Percentiles rank a stretch among this genome's conserved stretches.
phyloP scores from a whole-genome alignment of 1,140 invertebrate genomes.

The Brachionus plicatilis region DNA sequence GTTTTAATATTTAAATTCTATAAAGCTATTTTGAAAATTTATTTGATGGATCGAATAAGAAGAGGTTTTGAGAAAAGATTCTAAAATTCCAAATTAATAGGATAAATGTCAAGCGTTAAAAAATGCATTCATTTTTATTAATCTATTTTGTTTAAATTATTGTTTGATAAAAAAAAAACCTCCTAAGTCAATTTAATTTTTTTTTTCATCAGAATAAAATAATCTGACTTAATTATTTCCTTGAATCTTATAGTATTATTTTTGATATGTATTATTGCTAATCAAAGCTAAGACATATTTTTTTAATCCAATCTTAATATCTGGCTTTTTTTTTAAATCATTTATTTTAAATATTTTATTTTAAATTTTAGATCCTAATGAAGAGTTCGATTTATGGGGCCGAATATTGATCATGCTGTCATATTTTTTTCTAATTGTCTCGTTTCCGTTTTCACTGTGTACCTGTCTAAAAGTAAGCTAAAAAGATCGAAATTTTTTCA shows the following conservation, averaged over 20 bases:
- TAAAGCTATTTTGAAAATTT: neutral
- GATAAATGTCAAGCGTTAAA: neutral
- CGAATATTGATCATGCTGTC: neutral
- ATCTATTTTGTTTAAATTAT: neutral
- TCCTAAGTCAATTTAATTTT: neutral
- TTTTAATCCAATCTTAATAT: too few relatives aligned
- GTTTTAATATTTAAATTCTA: too few relatives aligned
- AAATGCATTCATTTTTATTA: neutral
- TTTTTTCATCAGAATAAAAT: neutral
- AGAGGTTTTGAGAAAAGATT: neutral
- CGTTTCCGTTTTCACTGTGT: slow-evolving; percentile 37
- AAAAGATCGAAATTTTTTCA: neutral
- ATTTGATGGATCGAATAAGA: neutral
- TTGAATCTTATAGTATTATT: neutral
- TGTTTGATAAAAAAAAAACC: neutral
- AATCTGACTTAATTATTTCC: neutral
- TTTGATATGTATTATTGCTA: neutral
- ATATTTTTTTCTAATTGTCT: slow-evolving; percentile 20
- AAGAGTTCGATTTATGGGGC: slow-evolving; percentile 25
- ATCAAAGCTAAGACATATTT: too few relatives aligned
- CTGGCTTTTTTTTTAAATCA: too few relatives aligned
- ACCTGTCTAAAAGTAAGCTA: slow-evolving; percentile 11
- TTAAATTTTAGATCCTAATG: slow-evolving; percentile 10
- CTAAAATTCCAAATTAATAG: neutral
- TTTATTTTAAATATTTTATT: neutral